Conservation (phyloP, 2,888 invertebrate species). For the Phasia obesa region DNA sequence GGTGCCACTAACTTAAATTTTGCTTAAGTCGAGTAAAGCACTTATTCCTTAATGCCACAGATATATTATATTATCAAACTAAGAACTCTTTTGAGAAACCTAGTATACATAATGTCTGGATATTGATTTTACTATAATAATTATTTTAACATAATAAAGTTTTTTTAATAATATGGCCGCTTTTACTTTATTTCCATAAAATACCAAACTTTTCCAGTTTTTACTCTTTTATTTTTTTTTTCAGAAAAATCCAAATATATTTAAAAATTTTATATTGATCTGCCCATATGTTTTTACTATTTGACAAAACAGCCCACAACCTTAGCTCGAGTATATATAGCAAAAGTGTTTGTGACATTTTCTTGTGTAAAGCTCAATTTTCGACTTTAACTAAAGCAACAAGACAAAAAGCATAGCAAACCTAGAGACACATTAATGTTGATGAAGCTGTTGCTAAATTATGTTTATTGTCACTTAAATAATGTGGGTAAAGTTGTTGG, state of each 20-base stretch:
- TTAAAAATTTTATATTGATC: neutral
- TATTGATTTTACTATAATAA: too few species aligned
- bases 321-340: neutral
- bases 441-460: conserved; percentile 65
- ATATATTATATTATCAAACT: too few species aligned
- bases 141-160: too few species aligned
- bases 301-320: neutral
- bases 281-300: conserved; percentile 6
- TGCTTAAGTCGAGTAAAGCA: too few species aligned
- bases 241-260: neutral
- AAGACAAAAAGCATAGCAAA: neutral
- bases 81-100: too few species aligned
- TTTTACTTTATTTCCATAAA: too few species aligned
- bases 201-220: too few species aligned
- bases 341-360: conserved; percentile 49
- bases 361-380: conserved; percentile 19
- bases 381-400: conserved; percentile 6
- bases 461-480: conserved; percentile 63
- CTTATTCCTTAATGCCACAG: too few species aligned
- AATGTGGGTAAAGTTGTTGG: conserved; percentile 61
- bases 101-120: too few species aligned
- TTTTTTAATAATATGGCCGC: too few species aligned
- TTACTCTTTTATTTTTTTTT: too few species aligned
- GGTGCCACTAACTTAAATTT: too few species aligned
- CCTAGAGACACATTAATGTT: conserved; percentile 46